phyloP scores from a whole-genome alignment of 2,888 invertebrate species.

The Sarcophaga rosellei region DNA sequence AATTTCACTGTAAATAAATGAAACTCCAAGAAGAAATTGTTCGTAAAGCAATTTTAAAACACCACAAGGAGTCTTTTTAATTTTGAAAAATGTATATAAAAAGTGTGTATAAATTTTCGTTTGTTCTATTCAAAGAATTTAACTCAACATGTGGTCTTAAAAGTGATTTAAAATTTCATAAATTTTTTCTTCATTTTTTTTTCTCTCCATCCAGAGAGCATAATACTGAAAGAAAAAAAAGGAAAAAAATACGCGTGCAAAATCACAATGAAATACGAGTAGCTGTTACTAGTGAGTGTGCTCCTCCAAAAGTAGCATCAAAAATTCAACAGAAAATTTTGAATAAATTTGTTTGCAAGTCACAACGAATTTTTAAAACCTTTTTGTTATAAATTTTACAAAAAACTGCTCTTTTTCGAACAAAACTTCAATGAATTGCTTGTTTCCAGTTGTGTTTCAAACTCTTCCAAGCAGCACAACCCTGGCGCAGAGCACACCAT shows the following conservation, averaged over 20 bases:
- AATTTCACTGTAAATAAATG: background rate
- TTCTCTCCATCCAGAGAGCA: background rate
- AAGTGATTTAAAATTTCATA: conserved; percentile 47
- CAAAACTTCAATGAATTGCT: too few relatives aligned
- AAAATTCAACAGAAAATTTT: background rate
- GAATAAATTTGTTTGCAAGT: background rate
- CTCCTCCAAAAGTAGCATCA: too few relatives aligned
- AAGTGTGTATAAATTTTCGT: conserved; percentile 18
- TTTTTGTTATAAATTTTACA: background rate
- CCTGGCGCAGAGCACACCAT: too few relatives aligned
- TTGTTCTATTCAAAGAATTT: conserved; percentile 42
- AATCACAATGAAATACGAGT: conserved; percentile 50
- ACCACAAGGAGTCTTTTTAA: conserved; percentile 62
- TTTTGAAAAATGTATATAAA: conserved; percentile 11
- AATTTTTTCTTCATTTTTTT: conserved; percentile 34
- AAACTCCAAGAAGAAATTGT: background rate
- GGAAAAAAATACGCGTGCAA: conserved; percentile 21
- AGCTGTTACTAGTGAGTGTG: background rate
- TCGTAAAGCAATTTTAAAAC: conserved; percentile 61
- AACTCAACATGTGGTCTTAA: conserved; percentile 61
- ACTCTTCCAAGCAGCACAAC: too few relatives aligned
- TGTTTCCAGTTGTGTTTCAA: too few relatives aligned
- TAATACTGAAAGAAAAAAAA: background rate
- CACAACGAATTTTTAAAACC: background rate
- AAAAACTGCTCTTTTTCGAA: too few relatives aligned